Conservation (phyloP, 2,888 invertebrate genomes). For the Pseudococcus longispinus region DNA sequence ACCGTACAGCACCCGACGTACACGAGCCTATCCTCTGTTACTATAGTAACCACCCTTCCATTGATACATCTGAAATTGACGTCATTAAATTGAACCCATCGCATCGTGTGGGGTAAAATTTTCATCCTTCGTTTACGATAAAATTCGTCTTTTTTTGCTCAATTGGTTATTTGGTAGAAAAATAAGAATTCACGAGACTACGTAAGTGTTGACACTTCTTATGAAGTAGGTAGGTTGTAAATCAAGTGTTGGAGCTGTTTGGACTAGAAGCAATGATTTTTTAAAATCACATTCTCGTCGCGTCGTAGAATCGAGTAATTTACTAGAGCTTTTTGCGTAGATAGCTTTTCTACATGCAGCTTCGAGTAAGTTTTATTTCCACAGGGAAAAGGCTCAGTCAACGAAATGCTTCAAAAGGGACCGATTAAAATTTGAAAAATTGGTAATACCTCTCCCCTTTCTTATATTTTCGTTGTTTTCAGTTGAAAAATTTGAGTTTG, state of each 20-base stretch:
- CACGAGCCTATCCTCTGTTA: conserved; percentile 2
- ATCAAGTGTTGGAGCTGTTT: neutral
- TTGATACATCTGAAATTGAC: conserved; percentile 43
- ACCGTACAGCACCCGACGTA: neutral
- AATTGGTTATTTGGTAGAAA: neutral
- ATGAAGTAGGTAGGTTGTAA: neutral
- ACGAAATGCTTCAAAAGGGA: no score
- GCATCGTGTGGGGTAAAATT: neutral
- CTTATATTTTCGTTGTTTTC: no score
- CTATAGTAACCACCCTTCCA: conserved; percentile 52
- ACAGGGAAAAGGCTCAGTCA: no score
- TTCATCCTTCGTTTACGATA: conserved; percentile 8
- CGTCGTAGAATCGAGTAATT: neutral
- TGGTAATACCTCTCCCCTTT: no score
- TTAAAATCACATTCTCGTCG: neutral
- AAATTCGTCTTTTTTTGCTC: neutral
- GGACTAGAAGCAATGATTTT: neutral
- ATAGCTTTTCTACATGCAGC: neutral
- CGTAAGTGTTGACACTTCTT: neutral
- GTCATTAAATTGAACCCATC: conserved; percentile 49
- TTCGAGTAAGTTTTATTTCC: neutral
- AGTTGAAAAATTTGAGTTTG: no score
- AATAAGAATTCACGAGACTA: neutral
- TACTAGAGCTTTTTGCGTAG: neutral
- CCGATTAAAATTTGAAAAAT: no score